phyloP scores from a whole-genome alignment of 2,113 vertebrate species.

The Meles meles region DNA sequence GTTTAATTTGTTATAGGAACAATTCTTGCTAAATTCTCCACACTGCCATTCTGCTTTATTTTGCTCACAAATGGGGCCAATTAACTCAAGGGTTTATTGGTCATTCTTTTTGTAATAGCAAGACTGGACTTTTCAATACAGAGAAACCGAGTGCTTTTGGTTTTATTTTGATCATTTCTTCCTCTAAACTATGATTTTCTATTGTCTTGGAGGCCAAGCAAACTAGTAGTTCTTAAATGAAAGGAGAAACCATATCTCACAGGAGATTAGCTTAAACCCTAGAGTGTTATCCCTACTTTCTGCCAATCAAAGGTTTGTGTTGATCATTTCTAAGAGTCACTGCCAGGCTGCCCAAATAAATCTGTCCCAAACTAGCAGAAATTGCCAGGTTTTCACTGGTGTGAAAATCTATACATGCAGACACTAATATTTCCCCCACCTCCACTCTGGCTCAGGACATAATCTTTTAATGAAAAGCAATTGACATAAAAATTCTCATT shows the following conservation, averaged over 20 bases:
- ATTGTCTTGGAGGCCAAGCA: not conserved
- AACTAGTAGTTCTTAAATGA: not conserved
- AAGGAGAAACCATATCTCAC: constrained; percentile 9
- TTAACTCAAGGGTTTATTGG: not conserved
- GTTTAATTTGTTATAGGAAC: constrained; percentile 14
- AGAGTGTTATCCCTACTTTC: not conserved
- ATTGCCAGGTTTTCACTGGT: not conserved
- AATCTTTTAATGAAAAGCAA: constrained; percentile 4
- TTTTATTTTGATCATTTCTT: not conserved
- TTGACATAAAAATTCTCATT: not conserved
- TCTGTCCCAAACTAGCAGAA: not conserved
- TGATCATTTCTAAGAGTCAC: constrained; percentile 24
- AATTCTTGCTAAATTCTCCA: not conserved
- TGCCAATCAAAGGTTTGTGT: not conserved
- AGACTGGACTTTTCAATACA: not conserved
- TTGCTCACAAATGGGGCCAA: constrained; percentile 28
- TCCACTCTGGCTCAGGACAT: not conserved
- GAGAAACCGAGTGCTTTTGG: not conserved
- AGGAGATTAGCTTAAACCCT: constrained; percentile 39
- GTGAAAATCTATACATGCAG: not conserved
- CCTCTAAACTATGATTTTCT: constrained; percentile 28
- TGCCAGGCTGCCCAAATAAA: constrained; percentile 29
- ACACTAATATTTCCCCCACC: not conserved
- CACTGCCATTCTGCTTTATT: constrained; percentile 39
- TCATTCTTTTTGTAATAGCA: not conserved